A percentile compares a stretch with the other conserved stretches of the same genome.
Evolutionary conservation across 2,888 invertebrate species (phyloP).

Genomic region (Coremacera marginata): DNA sequence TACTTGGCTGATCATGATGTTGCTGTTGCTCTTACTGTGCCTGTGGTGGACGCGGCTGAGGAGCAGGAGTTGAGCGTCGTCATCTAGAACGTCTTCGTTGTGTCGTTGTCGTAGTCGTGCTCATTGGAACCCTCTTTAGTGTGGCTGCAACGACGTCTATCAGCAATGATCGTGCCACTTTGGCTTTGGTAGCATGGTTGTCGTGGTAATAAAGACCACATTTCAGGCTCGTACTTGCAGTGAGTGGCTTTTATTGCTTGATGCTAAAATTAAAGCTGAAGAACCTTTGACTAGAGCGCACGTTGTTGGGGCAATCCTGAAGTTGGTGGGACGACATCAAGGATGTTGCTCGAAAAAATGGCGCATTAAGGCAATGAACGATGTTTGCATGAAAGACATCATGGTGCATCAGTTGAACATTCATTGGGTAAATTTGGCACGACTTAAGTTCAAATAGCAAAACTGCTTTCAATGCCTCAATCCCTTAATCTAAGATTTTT

Average conservation of each 20-base stretch:
- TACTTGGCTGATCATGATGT: constrained; percentile 5
- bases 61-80: not conserved
- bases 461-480: too few species aligned
- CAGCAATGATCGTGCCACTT: constrained; percentile 60
- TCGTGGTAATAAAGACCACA: constrained; percentile 33
- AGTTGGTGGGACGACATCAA: not conserved
- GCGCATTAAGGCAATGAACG: not conserved
- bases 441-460: too few species aligned
- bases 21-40: not conserved
- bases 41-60: constrained; percentile 3
- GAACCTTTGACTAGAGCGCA: constrained; percentile 17
- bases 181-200: constrained; percentile 48
- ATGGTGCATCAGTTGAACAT: too few species aligned
- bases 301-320: constrained; percentile 16
- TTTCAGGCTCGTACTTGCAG: constrained; percentile 25
- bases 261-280: constrained; percentile 33
- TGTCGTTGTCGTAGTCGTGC: constrained; percentile 20
- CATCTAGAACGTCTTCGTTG: constrained; percentile 7
- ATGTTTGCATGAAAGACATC: not conserved
- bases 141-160: constrained; percentile 7
- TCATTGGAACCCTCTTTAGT: constrained; percentile 29
- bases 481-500: too few species aligned
- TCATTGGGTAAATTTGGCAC: too few species aligned
- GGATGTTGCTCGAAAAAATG: not conserved
- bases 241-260: constrained; percentile 31